Conservation (phyloP, 2,113 vertebrate genomes). For the Pithys albifrons region DNA sequence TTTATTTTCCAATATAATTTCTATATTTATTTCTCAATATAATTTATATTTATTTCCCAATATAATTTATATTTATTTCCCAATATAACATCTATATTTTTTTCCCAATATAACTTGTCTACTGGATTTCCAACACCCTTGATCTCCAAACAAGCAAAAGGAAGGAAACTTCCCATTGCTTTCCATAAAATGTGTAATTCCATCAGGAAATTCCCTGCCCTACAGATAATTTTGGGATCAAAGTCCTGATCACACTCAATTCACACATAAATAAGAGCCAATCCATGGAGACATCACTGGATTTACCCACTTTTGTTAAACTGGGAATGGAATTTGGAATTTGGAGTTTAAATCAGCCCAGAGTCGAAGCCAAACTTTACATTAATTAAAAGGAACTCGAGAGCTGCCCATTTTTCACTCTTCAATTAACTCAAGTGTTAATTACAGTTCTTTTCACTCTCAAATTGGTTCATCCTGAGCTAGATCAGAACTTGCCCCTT, state of each 20-base stretch:
- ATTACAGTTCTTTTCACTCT: neutral
- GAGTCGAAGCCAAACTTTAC: neutral
- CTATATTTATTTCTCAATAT: no score
- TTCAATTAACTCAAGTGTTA: neutral
- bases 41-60: no score
- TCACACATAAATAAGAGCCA: accelerated
- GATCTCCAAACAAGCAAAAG: neutral
- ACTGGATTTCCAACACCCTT: neutral
- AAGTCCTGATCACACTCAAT: accelerated
- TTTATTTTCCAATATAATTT: no score
- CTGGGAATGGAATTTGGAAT: neutral
- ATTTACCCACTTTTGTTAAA: neutral
- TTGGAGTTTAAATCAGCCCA: neutral
- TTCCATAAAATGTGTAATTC: neutral
- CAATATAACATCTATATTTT: no score
- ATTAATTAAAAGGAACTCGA: neutral
- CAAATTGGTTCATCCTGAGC: neutral
- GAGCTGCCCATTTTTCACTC: neutral
- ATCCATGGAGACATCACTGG: neutral
- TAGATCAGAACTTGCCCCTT: neutral
- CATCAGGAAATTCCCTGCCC: neutral
- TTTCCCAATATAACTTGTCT: neutral
- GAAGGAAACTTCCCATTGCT: neutral
- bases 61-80: no score
- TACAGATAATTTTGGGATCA: neutral